Evolutionary conservation across 2,888 invertebrate species (phyloP).

Genomic region (Thecophora atra): DNA sequence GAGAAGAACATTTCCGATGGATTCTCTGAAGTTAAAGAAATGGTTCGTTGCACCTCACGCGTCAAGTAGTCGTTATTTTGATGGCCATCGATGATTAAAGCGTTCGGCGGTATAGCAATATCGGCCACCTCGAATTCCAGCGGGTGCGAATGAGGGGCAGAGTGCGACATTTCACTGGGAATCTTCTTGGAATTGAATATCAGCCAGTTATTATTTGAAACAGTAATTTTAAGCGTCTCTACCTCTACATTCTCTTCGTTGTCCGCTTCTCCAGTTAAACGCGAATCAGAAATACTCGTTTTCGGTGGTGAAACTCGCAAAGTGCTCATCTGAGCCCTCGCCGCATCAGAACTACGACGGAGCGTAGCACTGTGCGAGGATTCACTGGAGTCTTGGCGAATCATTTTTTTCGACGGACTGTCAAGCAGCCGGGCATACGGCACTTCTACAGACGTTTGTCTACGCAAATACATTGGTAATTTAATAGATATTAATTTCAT

Average conservation of each 20-base stretch:
- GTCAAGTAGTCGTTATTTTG: slow-evolving; percentile 60
- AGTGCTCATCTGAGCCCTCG: slow-evolving; percentile 52
- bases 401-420: slow-evolving; percentile 66
- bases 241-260: slow-evolving; percentile 68
- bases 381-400: slow-evolving; percentile 66
- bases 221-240: too few species aligned
- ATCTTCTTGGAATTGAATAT: slow-evolving; percentile 49
- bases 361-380: slow-evolving; percentile 67
- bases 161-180: slow-evolving; percentile 66
- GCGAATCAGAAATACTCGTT: slow-evolving; percentile 87
- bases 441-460: slow-evolving; percentile 68
- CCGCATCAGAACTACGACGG: slow-evolving; percentile 69
- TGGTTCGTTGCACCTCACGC: slow-evolving; percentile 75
- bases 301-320: slow-evolving; percentile 74
- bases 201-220: too few species aligned
- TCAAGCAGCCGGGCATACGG: slow-evolving; percentile 84
- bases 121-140: slow-evolving; percentile 65
- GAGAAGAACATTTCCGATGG: slow-evolving; percentile 93
- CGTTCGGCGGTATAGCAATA: slow-evolving; percentile 46
- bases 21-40: slow-evolving; percentile 89
- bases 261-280: slow-evolving; percentile 79
- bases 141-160: slow-evolving; percentile 65
- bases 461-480: slow-evolving; percentile 21
- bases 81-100: slow-evolving; percentile 36
- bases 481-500: not conserved